Conservation (phyloP, 2,888 invertebrate species). For the Homarus gammarus region DNA sequence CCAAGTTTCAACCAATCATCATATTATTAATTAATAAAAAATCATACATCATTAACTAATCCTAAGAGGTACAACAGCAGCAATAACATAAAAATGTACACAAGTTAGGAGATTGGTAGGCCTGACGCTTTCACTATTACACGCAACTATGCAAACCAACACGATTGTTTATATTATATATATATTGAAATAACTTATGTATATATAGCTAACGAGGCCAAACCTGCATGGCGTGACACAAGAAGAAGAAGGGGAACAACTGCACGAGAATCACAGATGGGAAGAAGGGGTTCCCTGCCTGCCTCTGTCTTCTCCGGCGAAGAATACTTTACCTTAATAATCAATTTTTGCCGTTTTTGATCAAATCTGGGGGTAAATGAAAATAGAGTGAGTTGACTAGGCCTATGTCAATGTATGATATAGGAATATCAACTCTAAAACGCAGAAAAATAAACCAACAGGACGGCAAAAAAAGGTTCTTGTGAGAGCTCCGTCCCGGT, state of each 20-base stretch:
- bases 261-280: slow-evolving; percentile 3
- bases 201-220: background rate
- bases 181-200: background rate
- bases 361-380: slow-evolving; percentile 54
- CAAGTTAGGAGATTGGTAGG: no score
- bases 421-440: slow-evolving; percentile 50
- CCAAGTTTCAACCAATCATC: slow-evolving; percentile 2
- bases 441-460: background rate
- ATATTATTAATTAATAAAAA: no score
- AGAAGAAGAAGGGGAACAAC: background rate
- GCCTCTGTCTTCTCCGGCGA: slow-evolving; percentile 35
- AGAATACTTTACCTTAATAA: slow-evolving; percentile 61
- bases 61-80: no score
- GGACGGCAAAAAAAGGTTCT: slow-evolving; percentile 30
- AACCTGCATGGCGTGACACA: background rate
- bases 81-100: no score
- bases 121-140: background rate
- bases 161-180: background rate
- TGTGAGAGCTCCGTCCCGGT: slow-evolving; percentile 14
- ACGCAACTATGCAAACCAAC: background rate
- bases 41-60: no score
- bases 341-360: slow-evolving; percentile 28
- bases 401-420: slow-evolving; percentile 40
- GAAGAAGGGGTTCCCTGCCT: background rate
- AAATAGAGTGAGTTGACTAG: slow-evolving; percentile 49